A percentile compares a stretch with the other conserved stretches of the same genome.
Evolutionary conservation across 2,113 vertebrate genomes (phyloP).

Genomic region (Maccullochella peelii): DNA sequence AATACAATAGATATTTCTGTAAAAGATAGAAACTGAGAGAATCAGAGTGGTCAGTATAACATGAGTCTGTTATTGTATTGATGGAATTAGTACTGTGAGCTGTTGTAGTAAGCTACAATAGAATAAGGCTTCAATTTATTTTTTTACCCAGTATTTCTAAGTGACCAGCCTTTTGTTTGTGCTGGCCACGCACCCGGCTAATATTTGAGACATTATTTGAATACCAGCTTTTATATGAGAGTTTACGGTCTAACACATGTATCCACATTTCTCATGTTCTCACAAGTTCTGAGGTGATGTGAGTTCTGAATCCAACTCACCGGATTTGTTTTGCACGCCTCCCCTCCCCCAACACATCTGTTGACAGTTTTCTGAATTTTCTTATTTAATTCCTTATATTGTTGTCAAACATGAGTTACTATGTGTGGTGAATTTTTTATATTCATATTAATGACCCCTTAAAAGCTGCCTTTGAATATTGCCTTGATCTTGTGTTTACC

Average conservation of each 20-base stretch:
- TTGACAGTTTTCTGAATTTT: not conserved
- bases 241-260: not conserved
- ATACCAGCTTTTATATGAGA: not conserved
- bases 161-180: not conserved
- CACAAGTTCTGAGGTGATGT: not conserved
- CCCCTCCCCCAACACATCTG: not conserved
- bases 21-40: not conserved
- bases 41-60: too few species aligned
- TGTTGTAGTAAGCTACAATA: not conserved
- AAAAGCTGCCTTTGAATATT: conserved; percentile 6
- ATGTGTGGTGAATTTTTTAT: not conserved
- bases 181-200: not conserved
- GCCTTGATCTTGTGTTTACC: conserved; percentile 44
- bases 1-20: too few species aligned
- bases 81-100: not conserved
- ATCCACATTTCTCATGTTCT: not conserved
- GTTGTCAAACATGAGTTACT: not conserved
- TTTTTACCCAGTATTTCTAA: not conserved
- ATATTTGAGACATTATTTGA: not conserved
- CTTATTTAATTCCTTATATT: conserved; percentile 8
- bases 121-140: too few species aligned
- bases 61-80: not conserved
- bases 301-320: not conserved
- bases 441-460: not conserved
- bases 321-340: not conserved